These are phyloP conservation scores for Salvator merianae DNA, from an alignment of 2,113 vertebrate species.

Conservation along the genomic window DNA sequence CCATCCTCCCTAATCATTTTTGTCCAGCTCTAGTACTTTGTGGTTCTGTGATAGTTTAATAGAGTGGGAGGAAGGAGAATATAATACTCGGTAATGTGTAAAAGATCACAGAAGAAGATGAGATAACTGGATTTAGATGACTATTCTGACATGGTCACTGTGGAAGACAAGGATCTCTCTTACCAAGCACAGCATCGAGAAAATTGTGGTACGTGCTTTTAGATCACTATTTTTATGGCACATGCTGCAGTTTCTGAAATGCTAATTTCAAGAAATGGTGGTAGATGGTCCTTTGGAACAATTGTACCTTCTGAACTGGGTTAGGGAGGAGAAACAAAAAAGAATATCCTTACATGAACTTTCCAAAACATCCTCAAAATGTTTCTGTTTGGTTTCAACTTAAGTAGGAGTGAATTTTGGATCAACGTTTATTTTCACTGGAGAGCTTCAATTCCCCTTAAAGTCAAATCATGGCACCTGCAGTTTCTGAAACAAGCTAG, in stretches of 20 bases:
- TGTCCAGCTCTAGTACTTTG: too few species aligned
- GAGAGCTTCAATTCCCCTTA: background rate
- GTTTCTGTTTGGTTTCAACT: constrained; percentile 8
- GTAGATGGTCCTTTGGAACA: background rate
- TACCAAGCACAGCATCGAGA: too few species aligned
- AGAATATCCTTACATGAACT: constrained; percentile 10
- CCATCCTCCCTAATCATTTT: too few species aligned
- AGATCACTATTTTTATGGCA: background rate
- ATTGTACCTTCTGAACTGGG: background rate
- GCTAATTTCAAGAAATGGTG: background rate
- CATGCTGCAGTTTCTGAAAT: background rate
- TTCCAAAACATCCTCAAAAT: background rate
- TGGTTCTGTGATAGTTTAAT: background rate
- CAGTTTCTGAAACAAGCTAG: background rate
- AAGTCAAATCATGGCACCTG: constrained; percentile 12
- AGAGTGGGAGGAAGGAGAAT: background rate
- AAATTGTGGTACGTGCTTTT: too few species aligned
- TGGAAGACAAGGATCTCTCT: too few species aligned
- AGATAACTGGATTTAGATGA: too few species aligned
- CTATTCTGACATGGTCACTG: too few species aligned
- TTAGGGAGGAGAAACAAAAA: background rate
- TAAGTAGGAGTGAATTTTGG: constrained; percentile 13
- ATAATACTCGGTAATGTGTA: too few species aligned
- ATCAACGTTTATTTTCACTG: constrained; percentile 3
- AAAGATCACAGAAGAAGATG: too few species aligned